These are phyloP conservation scores for Carcina quercana DNA, from an alignment of 2,888 invertebrate genomes.

Conservation along the genomic window DNA sequence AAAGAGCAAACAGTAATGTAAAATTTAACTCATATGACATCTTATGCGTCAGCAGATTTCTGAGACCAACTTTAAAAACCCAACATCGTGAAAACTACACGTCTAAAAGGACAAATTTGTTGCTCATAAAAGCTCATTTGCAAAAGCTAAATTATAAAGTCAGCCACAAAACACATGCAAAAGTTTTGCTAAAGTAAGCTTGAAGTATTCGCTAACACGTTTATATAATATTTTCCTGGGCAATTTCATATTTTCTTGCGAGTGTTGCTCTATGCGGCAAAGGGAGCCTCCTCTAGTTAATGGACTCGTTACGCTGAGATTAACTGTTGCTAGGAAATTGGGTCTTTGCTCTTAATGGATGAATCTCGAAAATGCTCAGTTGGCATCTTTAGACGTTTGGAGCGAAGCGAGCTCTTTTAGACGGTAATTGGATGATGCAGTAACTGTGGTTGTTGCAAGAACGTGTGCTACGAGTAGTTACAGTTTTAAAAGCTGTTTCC, in stretches of 20 bases:
- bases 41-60: no score
- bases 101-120: no score
- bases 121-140: no score
- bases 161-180: not conserved
- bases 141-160: no score
- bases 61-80: no score
- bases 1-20: no score
- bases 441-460: not conserved
- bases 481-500: not conserved
- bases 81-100: no score
- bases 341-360: slow-evolving; percentile 34
- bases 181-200: not conserved
- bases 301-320: slow-evolving; percentile 33
- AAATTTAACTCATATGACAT: no score
- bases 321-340: slow-evolving; percentile 38
- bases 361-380: slow-evolving; percentile 32
- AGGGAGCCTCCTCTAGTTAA: slow-evolving; percentile 24
- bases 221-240: slow-evolving; percentile 1
- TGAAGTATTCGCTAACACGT: no score
- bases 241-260: slow-evolving; percentile 1
- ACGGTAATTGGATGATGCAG: slow-evolving; percentile 35
- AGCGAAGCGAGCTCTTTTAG: slow-evolving; percentile 16
- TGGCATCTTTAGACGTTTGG: slow-evolving; percentile 24
- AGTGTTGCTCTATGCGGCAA: slow-evolving; percentile 16
- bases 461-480: not conserved